Base-by-base conservation (phyloP, 2,797 vertebrate genomes). In the Cetoscarus ocellatus region DNA sequence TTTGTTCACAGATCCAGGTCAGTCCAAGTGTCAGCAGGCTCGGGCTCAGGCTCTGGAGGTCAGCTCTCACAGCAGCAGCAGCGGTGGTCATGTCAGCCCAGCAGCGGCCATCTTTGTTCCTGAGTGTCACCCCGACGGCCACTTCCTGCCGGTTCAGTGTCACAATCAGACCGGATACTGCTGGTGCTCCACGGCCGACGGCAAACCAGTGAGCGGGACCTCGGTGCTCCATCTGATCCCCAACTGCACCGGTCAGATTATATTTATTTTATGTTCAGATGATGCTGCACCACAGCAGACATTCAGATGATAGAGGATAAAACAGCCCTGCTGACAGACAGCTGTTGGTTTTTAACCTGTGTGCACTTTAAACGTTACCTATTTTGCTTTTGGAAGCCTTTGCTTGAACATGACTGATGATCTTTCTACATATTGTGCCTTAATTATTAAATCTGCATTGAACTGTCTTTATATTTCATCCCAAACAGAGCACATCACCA, bases 111-210 rank as follows among this genome's bases (percentile, higher is more conserved):
- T 82, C 47, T 92, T 92, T 35, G 61, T 92, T 14, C 92, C 92
- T 0, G 83, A 84, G 64, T 94, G 93, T 47, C 42, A 72, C 3
- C 73, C 70, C 1, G 87, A 92, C 0, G 92, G 91, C 34, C 74
- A 87, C 70, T 93, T 88, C 57, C 44, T 87, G 65, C 86, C 89
- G 10, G 84, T 89, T 34, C 93, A 94, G 80, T 94, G 93, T 51
- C 89, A 93, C 82, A 92, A 86, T 65, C 87, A 91, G 73, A 92
- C 90, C 0, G 88, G 92, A 3, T 93, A 91, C 75, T 94, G 93
- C 75, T 94, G 93, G 92, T 94, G 93, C 59, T 91, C 91, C 44
- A 88, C 70, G 0, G 75, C 86, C 0, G 90, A 94, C 6, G 93
- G 92, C n/a, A 92, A 90, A n/a, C 91, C 91, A 0, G 67, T 93